Percentiles rank a stretch among this genome's conserved stretches.
Conservation (phyloP, 2,797 vertebrate genomes). For the Acestrorhynchus altus region DNA sequence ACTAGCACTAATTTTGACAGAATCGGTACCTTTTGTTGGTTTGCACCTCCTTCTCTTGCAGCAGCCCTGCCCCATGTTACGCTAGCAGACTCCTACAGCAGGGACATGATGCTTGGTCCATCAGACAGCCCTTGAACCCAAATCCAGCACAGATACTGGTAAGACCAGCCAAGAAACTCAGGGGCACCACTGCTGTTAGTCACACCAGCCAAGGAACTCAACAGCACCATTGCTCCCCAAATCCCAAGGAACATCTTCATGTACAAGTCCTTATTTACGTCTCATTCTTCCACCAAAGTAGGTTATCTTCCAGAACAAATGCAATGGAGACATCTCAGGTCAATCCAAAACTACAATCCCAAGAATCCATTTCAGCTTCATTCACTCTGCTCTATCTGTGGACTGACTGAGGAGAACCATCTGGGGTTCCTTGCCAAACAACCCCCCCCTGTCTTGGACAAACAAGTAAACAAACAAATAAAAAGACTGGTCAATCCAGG, state of each 20-base stretch:
- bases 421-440: constrained; percentile 72
- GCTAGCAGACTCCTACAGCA: constrained; percentile 55
- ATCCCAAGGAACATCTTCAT: not conserved
- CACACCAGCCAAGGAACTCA: constrained; percentile 3
- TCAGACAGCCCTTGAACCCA: not conserved
- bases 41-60: constrained; percentile 80
- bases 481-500: constrained; percentile 47
- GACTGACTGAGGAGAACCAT: constrained; percentile 66
- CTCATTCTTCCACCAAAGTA: not conserved
- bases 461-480: constrained; percentile 54
- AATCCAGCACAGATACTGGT: not conserved
- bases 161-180: constrained; percentile 2
- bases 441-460: constrained; percentile 52
- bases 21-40: constrained; percentile 77
- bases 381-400: constrained; percentile 52
- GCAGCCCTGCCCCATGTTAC: constrained; percentile 87
- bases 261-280: not conserved
- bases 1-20: no score
- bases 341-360: not conserved
- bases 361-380: constrained; percentile 42
- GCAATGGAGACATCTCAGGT: constrained; percentile 57
- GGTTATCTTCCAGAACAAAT: constrained; percentile 32
- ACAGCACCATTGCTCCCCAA: not conserved
- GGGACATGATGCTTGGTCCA: constrained; percentile 49
- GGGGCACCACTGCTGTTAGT: not conserved